Evolutionary conservation across 2,113 vertebrate genomes (phyloP).

Genomic region (Sclerurus mexicanus): DNA sequence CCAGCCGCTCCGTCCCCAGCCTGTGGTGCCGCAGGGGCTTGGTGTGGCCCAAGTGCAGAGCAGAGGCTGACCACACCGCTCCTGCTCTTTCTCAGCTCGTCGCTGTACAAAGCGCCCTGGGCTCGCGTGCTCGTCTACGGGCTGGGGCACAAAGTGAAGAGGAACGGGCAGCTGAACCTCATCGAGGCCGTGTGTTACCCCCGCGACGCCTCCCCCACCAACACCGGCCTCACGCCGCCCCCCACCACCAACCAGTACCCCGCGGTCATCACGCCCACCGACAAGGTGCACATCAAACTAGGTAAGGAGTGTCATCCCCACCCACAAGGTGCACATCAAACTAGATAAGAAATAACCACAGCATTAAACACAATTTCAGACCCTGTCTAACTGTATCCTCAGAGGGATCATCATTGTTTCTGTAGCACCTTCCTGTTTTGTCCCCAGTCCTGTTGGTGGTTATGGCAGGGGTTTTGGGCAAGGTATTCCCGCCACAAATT

Average conservation of each 20-base stretch:
- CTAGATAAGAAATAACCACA: constrained; percentile 73
- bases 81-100: constrained; percentile 78
- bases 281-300: constrained; percentile 94
- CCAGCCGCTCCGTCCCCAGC: no score
- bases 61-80: neutral
- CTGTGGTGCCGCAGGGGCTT: no score
- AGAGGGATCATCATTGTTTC: neutral
- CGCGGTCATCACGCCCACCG: constrained; percentile 90
- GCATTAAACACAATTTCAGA: neutral
- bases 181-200: constrained; percentile 94
- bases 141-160: constrained; percentile 92
- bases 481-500: neutral
- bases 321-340: constrained; percentile 91
- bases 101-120: constrained; percentile 96
- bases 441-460: rapidly evolving
- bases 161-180: constrained; percentile 93
- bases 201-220: constrained; percentile 92
- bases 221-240: constrained; percentile 93
- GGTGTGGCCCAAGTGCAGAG: no score
- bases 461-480: neutral
- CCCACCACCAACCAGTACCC: constrained; percentile 97
- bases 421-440: neutral
- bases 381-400: neutral
- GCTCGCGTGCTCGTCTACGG: constrained; percentile 92
- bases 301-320: constrained; percentile 65